These are phyloP conservation scores for Sebastes flavidus DNA, from an alignment of 2,797 vertebrate species.

Conservation along the genomic window DNA sequence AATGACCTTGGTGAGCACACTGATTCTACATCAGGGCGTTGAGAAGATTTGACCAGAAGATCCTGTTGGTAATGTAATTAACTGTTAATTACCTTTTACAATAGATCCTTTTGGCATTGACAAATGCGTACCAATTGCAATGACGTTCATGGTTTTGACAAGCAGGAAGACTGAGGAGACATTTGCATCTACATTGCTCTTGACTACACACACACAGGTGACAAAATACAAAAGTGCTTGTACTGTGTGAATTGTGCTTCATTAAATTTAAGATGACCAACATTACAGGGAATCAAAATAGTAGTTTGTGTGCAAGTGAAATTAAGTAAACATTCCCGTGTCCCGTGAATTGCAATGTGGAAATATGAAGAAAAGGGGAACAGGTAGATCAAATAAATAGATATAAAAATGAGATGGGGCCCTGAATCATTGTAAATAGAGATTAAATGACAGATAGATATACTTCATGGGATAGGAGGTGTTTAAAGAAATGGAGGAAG, in stretches of 20 bases:
- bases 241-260: background rate
- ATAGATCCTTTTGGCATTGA: background rate
- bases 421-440: background rate
- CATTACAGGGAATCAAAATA: background rate
- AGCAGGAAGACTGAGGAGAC: background rate
- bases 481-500: background rate
- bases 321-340: background rate
- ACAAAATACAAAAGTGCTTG: background rate
- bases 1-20: background rate
- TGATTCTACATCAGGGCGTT: background rate
- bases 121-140: background rate
- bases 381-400: background rate
- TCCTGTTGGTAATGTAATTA: background rate
- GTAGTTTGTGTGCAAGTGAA: background rate
- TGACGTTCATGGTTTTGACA: background rate
- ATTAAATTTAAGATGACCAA: background rate
- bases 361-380: background rate
- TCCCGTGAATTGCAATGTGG: background rate
- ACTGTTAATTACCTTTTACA: background rate
- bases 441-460: background rate
- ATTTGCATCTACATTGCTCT: background rate
- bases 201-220: too few relatives aligned
- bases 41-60: background rate
- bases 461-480: background rate
- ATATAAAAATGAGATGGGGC: background rate